Conservation (phyloP, 2,888 invertebrate genomes). For the Silvanus unidentatus region DNA sequence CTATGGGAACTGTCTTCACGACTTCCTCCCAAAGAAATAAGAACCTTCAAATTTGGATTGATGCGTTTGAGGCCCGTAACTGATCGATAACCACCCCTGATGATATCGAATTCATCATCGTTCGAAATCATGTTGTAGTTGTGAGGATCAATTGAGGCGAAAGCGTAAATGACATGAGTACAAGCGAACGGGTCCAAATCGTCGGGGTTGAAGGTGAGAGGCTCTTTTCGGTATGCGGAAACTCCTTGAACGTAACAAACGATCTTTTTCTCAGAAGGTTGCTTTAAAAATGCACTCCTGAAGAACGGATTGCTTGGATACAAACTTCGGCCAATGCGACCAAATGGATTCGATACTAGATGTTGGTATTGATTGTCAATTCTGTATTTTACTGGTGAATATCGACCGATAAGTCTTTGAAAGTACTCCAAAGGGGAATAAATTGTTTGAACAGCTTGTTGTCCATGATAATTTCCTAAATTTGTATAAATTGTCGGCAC, state of each 20-base stretch:
- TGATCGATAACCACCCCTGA: slow-evolving; percentile 71
- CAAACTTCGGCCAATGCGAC: slow-evolving; percentile 22
- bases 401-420: slow-evolving; percentile 25
- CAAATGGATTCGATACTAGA: slow-evolving; percentile 26
- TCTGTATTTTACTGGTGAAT: slow-evolving; percentile 29
- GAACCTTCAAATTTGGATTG: slow-evolving; percentile 61
- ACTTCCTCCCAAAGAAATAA: slow-evolving; percentile 70
- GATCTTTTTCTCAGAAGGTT: slow-evolving; percentile 42
- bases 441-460: slow-evolving; percentile 15
- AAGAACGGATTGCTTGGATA: slow-evolving; percentile 19
- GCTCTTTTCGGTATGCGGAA: slow-evolving; percentile 62
- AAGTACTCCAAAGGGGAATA: slow-evolving; percentile 32
- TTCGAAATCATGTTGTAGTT: slow-evolving; percentile 56
- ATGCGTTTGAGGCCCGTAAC: slow-evolving; percentile 61
- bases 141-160: slow-evolving; percentile 63
- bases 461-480: slow-evolving; percentile 2
- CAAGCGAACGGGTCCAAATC: slow-evolving; percentile 62
- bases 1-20: slow-evolving; percentile 55
- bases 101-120: slow-evolving; percentile 65
- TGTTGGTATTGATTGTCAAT: slow-evolving; percentile 35
- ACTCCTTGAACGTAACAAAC: slow-evolving; percentile 67
- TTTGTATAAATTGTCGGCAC: slow-evolving; percentile 10
- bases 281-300: not conserved
- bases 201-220: slow-evolving; percentile 58
- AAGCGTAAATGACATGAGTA: slow-evolving; percentile 69